Evolutionary conservation across 2,888 invertebrate genomes (phyloP), one percentile per base, ranked within the genome.

Genomic region (Notodonta ziczac): DNA sequence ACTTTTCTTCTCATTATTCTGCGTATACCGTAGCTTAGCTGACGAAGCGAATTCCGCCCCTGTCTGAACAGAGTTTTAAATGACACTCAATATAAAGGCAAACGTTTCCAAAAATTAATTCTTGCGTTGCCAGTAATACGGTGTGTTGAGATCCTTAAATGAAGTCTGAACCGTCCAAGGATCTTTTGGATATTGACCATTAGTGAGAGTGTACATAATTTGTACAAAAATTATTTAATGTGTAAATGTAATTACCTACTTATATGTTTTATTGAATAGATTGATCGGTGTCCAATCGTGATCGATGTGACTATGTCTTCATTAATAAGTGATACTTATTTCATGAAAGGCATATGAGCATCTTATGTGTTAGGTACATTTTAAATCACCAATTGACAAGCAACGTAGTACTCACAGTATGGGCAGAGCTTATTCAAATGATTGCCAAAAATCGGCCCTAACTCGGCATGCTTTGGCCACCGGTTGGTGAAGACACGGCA

Each of bases 121-220:
- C 72, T 72, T 74, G 73, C 72, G 67, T 70, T 72, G 72, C 68
- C 76, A 73, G 62, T 66, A 52, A 59, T 59, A 59, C 61, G 69
- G 65, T 68, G 69, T 71, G 63, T 42, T 66, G 66, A 81, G 81
- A 83, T 85, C 83, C 83, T 82, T 74, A 74, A 68, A 76, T 74
- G 72, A 76, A 76, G 74, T 66, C 70, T 71, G 67, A 77, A 77
- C 89, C 89, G 89, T 89, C 89, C 89, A 86, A 82, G 85, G 85
- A 84, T 85, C 82, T 81, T 77, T 76, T 70, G 74, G 71, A 74
- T 75, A 69, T 83, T 87, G 87, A 88, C 86, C 86, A 86, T 81
- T 83, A 85, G 80, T 83, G 82, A 83, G 73, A 81, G 69, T 84
- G 85, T 82, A 79, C 67, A 83, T 82, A 81, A 64, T 64, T 66